These are phyloP conservation scores for Ylistrum balloti DNA, from an alignment of 1,140 invertebrate genomes.

Conservation along the genomic window DNA sequence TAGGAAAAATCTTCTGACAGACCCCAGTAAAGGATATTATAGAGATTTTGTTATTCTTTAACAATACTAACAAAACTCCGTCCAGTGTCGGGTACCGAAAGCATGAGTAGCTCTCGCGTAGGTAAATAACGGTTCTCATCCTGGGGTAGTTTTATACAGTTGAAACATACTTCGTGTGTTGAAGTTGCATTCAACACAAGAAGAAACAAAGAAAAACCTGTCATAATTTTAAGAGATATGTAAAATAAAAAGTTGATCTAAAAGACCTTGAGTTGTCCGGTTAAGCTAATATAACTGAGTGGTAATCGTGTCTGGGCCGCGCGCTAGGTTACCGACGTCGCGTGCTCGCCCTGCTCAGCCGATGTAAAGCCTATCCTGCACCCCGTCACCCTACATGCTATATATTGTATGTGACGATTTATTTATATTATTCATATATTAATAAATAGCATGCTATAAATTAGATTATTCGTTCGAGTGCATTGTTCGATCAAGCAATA, in stretches of 20 bases:
- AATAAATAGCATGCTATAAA: slow-evolving; percentile 40
- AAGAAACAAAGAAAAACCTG: neutral
- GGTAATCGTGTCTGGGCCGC: neutral
- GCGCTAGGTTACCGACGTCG: neutral
- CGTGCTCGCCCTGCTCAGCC: neutral
- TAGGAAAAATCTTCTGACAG: too few species aligned
- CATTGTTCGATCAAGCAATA: slow-evolving; percentile 10
- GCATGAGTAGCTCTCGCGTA: neutral
- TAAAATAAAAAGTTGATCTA: neutral
- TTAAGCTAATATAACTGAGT: neutral
- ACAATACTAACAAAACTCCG: neutral
- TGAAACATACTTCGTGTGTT: neutral
- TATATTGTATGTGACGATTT: slow-evolving; percentile 18
- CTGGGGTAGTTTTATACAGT: neutral
- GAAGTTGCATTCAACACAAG: neutral
- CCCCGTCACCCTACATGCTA: slow-evolving; percentile 24
- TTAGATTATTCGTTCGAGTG: slow-evolving; percentile 16
- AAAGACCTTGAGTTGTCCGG: neutral
- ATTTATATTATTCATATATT: slow-evolving; percentile 41
- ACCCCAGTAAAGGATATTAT: too few species aligned
- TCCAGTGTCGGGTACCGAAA: neutral
- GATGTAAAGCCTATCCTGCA: neutral
- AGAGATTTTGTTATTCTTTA: neutral
- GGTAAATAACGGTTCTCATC: neutral
- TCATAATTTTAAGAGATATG: neutral